A percentile compares a stretch with the other conserved stretches of the same genome.
phyloP scores from a whole-genome alignment of 2,797 vertebrate species.

The Melanotaenia pygmaea region DNA sequence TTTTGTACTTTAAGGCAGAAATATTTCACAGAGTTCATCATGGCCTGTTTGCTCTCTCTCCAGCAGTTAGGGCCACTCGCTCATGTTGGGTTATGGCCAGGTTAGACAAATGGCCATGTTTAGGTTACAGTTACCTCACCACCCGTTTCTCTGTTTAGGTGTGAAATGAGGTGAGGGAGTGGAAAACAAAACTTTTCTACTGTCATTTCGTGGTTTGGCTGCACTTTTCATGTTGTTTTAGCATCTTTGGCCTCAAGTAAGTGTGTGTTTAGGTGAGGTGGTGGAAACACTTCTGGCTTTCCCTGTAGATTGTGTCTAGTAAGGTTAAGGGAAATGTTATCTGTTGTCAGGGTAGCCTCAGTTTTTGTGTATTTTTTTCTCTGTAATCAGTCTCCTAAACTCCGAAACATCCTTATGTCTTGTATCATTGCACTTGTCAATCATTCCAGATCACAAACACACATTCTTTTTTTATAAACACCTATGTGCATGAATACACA shows the following conservation, averaged over 20 bases:
- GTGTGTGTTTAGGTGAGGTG: slow-evolving; percentile 33
- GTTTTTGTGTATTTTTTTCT: slow-evolving; percentile 29
- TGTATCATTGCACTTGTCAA: too few relatives aligned
- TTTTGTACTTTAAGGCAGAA: slow-evolving; percentile 24
- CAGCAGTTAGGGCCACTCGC: slow-evolving; percentile 28
- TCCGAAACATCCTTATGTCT: too few relatives aligned
- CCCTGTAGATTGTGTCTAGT: slow-evolving; percentile 29
- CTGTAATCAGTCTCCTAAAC: too few relatives aligned
- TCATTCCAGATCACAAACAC: too few relatives aligned
- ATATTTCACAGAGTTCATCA: slow-evolving; percentile 7
- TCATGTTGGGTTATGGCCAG: neutral
- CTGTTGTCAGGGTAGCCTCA: slow-evolving; percentile 59
- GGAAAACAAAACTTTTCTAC: slow-evolving; percentile 54
- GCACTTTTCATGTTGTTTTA: slow-evolving; percentile 44
- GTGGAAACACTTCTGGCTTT: slow-evolving; percentile 63
- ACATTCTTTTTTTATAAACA: too few relatives aligned
- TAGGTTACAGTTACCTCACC: slow-evolving; percentile 11
- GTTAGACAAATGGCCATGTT: slow-evolving; percentile 9
- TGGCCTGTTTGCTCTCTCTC: slow-evolving; percentile 10
- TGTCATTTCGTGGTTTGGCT: slow-evolving; percentile 12
- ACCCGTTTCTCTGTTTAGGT: slow-evolving; percentile 43
- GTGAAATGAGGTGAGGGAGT: slow-evolving; percentile 63
- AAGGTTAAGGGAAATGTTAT: slow-evolving; percentile 30
- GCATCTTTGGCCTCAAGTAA: slow-evolving; percentile 54
- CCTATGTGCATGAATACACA: too few relatives aligned